These are phyloP conservation scores for Epistrophe grossulariae DNA, from an alignment of 2,888 invertebrate genomes.

Conservation along the genomic window DNA sequence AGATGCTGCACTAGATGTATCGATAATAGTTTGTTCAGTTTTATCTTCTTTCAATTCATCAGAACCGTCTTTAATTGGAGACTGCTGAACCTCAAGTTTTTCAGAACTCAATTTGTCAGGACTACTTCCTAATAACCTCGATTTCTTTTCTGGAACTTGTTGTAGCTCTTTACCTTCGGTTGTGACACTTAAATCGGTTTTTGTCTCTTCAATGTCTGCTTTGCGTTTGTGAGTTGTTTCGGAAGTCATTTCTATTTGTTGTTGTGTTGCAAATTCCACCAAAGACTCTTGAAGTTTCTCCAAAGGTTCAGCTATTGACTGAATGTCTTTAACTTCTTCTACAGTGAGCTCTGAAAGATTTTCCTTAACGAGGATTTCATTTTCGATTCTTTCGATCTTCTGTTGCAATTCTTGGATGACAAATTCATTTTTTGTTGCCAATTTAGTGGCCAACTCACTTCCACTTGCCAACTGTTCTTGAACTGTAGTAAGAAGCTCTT, in stretches of 20 bases:
- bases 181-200: neutral
- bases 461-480: conserved; percentile 79
- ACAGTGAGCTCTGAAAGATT: conserved; percentile 76
- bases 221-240: conserved; percentile 54
- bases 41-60: neutral
- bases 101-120: conserved; percentile 5
- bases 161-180: neutral
- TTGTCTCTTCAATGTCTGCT: conserved; percentile 17
- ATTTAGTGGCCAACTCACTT: conserved; percentile 76
- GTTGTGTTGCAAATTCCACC: conserved; percentile 47
- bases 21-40: neutral
- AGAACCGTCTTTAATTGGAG: neutral
- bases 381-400: conserved; percentile 78
- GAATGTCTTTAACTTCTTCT: conserved; percentile 78
- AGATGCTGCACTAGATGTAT: neutral
- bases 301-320: conserved; percentile 79
- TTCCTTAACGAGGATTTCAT: conserved; percentile 78
- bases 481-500: conserved; percentile 79
- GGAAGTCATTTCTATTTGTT: neutral
- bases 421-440: conserved; percentile 78
- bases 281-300: conserved; percentile 78
- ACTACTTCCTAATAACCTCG: conserved; percentile 38
- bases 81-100: neutral
- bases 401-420: conserved; percentile 78
- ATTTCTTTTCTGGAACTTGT: conserved; percentile 50